These are phyloP conservation scores for Melipona quadrifasciata DNA, from an alignment of 1,140 invertebrate species.

Conservation along the genomic window DNA sequence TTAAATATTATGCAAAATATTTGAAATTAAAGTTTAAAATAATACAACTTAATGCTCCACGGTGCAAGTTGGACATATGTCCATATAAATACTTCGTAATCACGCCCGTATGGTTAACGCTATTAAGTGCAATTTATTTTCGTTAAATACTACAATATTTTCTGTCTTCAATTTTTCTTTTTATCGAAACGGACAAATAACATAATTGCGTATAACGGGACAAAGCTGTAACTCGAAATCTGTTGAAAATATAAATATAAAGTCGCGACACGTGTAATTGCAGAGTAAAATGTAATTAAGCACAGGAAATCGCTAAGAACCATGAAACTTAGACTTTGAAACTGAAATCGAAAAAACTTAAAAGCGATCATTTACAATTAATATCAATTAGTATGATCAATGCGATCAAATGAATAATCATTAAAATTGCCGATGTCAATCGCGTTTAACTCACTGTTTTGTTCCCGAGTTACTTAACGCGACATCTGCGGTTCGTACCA, in stretches of 20 bases:
- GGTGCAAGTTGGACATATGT: not conserved
- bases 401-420: no score
- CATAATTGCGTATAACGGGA: no score
- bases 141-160: not conserved
- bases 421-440: no score
- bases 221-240: no score
- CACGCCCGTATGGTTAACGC: not conserved
- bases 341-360: not conserved
- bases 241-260: not conserved
- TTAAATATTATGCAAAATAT: not conserved
- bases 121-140: not conserved
- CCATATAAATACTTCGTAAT: not conserved
- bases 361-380: no score
- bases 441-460: no score
- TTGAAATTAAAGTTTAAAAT: no score
- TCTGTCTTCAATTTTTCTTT: not conserved
- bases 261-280: not conserved
- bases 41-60: not conserved
- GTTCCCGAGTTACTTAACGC: no score
- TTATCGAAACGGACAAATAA: not conserved
- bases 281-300: not conserved
- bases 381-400: no score
- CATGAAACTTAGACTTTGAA: not conserved
- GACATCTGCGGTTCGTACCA: not conserved
- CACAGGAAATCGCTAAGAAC: not conserved